phyloP scores from a whole-genome alignment of 2,113 vertebrate species.

The Etia nguti region DNA sequence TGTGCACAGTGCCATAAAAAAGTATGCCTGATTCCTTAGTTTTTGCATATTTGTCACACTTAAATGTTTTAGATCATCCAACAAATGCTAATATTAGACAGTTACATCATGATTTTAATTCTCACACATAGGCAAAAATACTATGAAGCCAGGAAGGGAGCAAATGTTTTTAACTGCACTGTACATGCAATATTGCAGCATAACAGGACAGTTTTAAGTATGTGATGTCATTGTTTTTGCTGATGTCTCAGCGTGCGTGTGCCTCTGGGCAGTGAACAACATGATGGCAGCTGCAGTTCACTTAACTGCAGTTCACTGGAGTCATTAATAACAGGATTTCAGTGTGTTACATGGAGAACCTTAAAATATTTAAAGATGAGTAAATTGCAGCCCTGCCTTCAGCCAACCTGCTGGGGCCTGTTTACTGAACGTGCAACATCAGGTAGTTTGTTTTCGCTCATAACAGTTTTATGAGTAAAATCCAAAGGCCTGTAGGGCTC shows the following conservation, averaged over 20 bases:
- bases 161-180: neutral
- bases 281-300: neutral
- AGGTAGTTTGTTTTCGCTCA: neutral
- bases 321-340: neutral
- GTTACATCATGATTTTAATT: too few relatives aligned
- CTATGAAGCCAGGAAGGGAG: too few relatives aligned
- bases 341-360: neutral
- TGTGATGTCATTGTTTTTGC: neutral
- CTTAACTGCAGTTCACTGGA: neutral
- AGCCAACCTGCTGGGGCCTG: neutral
- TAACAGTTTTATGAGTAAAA: neutral
- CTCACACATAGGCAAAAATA: too few relatives aligned
- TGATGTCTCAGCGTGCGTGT: neutral
- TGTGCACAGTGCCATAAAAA: neutral
- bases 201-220: neutral
- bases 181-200: neutral
- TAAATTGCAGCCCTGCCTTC: neutral
- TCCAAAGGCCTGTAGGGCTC: neutral
- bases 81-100: neutral
- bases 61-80: neutral
- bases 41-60: neutral
- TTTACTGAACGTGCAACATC: neutral
- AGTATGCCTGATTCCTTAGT: accelerated
- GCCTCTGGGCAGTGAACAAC: neutral
- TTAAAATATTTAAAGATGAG: neutral